Evolutionary conservation across 1,140 invertebrate species (phyloP).

Genomic region (Propsilocerus akamusi): DNA sequence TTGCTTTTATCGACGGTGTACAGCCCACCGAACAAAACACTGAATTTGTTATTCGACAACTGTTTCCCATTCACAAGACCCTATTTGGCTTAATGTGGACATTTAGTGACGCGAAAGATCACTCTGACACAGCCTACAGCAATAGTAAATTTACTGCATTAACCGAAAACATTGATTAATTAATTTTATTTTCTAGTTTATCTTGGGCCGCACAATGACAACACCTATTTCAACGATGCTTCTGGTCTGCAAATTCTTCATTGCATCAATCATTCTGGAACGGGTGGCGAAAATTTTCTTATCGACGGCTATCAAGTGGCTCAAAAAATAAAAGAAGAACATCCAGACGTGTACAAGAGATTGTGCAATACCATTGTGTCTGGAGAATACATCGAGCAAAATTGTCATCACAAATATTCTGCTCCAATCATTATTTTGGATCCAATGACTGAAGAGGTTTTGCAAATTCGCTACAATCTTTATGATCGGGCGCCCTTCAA

Average conservation of each 20-base stretch:
- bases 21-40: constrained; percentile 17
- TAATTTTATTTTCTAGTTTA: constrained; percentile 12
- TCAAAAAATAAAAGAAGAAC: constrained; percentile 26
- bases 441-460: constrained; percentile 25
- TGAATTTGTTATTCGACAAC: constrained; percentile 15
- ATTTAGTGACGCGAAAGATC: constrained; percentile 29
- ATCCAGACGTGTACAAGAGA: constrained; percentile 32
- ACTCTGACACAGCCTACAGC: constrained; percentile 48
- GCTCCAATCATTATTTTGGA: constrained; percentile 33
- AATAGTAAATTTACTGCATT: constrained; percentile 12
- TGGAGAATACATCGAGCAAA: constrained; percentile 40
- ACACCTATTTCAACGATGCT: constrained; percentile 51
- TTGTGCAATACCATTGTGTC: constrained; percentile 33
- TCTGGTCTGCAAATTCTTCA: constrained; percentile 51
- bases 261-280: constrained; percentile 36
- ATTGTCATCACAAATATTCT: constrained; percentile 28
- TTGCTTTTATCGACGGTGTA: constrained; percentile 20
- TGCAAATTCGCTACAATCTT: constrained; percentile 42
- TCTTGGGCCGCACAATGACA: constrained; percentile 39
- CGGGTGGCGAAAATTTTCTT: constrained; percentile 45
- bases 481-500: constrained; percentile 43
- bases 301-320: constrained; percentile 50
- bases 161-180: background rate
- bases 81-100: constrained; percentile 44
- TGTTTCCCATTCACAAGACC: constrained; percentile 34